A percentile compares a stretch with the other conserved stretches of the same genome.
Conservation (phyloP, 1,140 invertebrate species). For the Drosophila tropicalis region DNA sequence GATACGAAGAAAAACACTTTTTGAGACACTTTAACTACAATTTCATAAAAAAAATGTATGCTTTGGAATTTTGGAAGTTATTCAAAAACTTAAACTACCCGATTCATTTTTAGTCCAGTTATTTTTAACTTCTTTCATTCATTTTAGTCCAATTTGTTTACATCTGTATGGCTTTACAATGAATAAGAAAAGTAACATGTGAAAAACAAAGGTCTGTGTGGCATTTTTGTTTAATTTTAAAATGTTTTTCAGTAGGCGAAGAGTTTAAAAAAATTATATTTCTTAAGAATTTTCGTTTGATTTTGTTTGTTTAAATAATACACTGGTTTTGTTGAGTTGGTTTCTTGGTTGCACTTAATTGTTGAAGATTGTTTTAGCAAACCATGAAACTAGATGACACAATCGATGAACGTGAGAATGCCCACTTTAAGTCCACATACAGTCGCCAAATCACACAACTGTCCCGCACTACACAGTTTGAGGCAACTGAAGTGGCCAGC, state of each 20-base stretch:
- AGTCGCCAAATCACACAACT: background rate
- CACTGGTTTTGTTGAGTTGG: background rate
- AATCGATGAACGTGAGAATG: conserved; percentile 9
- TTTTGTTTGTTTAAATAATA: background rate
- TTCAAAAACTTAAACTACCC: too few relatives aligned
- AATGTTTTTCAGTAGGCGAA: background rate
- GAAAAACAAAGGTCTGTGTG: too few relatives aligned
- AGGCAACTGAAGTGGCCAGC: conserved; percentile 9
- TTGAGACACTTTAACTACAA: too few relatives aligned
- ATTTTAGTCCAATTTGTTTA: too few relatives aligned
- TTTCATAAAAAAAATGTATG: too few relatives aligned
- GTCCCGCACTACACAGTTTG: conserved; percentile 2
- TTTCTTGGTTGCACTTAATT: background rate
- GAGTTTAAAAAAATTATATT: background rate
- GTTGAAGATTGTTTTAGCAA: background rate
- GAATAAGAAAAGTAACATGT: too few relatives aligned
- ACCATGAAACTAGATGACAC: conserved; percentile 13
- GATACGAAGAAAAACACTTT: too few relatives aligned
- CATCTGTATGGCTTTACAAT: too few relatives aligned
- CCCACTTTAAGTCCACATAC: conserved; percentile 8
- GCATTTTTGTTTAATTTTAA: background rate
- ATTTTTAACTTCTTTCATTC: too few relatives aligned
- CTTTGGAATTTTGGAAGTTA: too few relatives aligned
- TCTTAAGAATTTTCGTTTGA: background rate
- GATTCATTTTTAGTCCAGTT: too few relatives aligned